phyloP scores from a whole-genome alignment of 2,888 invertebrate species.

The Drosophila lutescens region DNA sequence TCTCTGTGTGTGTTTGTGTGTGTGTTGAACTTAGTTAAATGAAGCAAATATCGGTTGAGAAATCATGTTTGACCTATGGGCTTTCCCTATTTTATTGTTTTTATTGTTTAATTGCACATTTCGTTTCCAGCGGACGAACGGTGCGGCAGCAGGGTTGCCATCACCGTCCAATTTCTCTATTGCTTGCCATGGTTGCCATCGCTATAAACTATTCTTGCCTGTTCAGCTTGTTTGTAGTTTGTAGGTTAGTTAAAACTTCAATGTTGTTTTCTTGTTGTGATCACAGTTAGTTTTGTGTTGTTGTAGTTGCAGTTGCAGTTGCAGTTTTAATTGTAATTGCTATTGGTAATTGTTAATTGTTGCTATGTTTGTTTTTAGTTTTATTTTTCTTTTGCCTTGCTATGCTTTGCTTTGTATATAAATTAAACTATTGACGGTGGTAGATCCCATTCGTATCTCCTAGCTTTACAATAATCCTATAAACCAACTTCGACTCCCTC shows the following conservation, averaged over 20 bases:
- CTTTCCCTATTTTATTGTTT: conserved; percentile 41
- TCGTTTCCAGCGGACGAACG: conserved; percentile 30
- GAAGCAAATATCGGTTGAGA: conserved; percentile 16
- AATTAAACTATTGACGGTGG: conserved; percentile 77
- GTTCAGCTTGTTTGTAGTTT: conserved; percentile 27
- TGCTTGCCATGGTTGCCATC: conserved; percentile 68
- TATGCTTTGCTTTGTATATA: conserved; percentile 50
- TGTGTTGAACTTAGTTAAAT: conserved; percentile 31
- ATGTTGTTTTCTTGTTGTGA: conserved; percentile 58
- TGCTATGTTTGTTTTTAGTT: conserved; percentile 43
- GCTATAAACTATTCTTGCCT: conserved; percentile 53
- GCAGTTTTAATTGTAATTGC: conserved; percentile 49
- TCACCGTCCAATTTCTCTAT: conserved; percentile 49
- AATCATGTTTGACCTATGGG: conserved; percentile 18
- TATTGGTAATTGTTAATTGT: conserved; percentile 49
- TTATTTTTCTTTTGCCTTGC: conserved; percentile 27
- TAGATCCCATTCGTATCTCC: conserved; percentile 42
- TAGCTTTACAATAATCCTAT: conserved; percentile 47
- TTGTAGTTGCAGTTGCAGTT: conserved; percentile 53
- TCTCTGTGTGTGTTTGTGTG: neutral
- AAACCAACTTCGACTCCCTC: conserved; percentile 11
- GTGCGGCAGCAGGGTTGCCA: conserved; percentile 13
- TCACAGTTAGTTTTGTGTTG: conserved; percentile 78
- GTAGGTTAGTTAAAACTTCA: conserved; percentile 32
- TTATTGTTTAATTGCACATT: conserved; percentile 64